A percentile compares a stretch with the other conserved stretches of the same genome.
Conservation (phyloP, 2,797 vertebrate species). For the Myiothlypis chrysogaster region DNA sequence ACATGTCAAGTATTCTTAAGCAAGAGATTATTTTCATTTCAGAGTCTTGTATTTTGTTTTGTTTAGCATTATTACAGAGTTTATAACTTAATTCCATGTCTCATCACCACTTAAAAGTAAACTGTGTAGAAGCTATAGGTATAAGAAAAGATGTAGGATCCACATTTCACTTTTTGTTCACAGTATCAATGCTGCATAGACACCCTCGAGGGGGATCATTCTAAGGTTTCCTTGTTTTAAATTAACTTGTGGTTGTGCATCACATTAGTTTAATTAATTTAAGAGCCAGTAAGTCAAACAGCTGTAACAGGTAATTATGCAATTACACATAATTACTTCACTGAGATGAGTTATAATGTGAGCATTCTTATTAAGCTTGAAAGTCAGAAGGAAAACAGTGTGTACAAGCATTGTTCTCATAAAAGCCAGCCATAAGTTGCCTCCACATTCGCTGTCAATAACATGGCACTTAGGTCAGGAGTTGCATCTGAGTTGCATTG, state of each 20-base stretch:
- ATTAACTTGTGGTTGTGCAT: constrained; percentile 12
- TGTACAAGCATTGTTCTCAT: not conserved
- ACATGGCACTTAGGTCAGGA: not conserved
- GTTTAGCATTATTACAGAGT: not conserved
- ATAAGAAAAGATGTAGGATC: not conserved
- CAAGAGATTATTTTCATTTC: not conserved
- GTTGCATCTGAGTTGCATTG: not conserved
- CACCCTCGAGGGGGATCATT: not conserved
- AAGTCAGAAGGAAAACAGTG: not conserved
- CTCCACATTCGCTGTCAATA: not conserved
- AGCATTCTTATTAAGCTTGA: not conserved
- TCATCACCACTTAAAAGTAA: not conserved
- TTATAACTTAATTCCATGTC: not conserved
- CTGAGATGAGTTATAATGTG: not conserved
- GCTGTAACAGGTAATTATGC: constrained; percentile 7
- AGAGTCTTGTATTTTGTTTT: not conserved
- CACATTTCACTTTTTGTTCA: not conserved
- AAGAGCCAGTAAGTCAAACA: constrained; percentile 32
- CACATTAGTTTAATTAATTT: constrained; percentile 20
- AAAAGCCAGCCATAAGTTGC: not conserved
- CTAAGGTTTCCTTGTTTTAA: not conserved
- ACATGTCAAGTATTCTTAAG: not conserved
- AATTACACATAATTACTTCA: constrained; percentile 38
- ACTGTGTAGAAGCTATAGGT: not conserved
- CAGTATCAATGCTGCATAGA: not conserved